Evolutionary conservation across 2,113 vertebrate genomes (phyloP).

Genomic region (Zapus hudsonius): DNA sequence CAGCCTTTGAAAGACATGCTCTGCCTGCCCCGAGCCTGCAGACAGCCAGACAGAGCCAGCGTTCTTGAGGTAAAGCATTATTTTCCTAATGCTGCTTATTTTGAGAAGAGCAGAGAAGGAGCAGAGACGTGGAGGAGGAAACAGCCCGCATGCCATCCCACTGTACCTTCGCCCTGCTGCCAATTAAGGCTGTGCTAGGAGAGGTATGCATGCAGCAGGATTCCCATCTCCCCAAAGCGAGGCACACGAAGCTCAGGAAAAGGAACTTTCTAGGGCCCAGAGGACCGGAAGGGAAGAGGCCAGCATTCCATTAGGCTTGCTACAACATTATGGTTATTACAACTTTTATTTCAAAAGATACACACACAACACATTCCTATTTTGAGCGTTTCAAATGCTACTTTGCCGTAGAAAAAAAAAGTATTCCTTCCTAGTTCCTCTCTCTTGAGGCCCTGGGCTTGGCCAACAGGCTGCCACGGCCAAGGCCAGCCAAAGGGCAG

Average conservation of each 20-base stretch:
- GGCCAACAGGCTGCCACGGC: not conserved
- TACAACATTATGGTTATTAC: slow-evolving; percentile 20
- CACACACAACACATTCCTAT: not conserved
- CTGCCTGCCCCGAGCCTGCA: not conserved
- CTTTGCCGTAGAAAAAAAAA: not conserved
- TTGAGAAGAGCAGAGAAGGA: rapidly evolving
- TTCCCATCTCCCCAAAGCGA: slow-evolving; percentile 17
- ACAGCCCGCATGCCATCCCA: not conserved
- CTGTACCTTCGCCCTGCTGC: not conserved
- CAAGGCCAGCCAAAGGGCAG: not conserved
- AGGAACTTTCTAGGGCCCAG: not conserved
- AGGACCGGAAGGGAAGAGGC: slow-evolving; percentile 38
- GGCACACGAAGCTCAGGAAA: not conserved
- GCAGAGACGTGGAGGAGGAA: not conserved
- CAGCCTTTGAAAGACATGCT: not conserved
- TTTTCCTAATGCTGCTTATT: rapidly evolving
- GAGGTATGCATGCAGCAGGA: not conserved
- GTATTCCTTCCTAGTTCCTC: not conserved
- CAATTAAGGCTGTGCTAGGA: not conserved
- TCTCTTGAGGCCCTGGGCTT: not conserved
- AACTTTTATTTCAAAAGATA: slow-evolving; percentile 68
- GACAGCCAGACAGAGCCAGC: not conserved
- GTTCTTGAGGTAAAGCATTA: not conserved
- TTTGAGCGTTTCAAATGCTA: not conserved
- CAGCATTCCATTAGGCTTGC: not conserved